A percentile compares a stretch with the other conserved stretches of the same genome.
These are phyloP conservation scores for Drosophila monieri DNA, from an alignment of 2,888 invertebrate species.

Conservation along the genomic window DNA sequence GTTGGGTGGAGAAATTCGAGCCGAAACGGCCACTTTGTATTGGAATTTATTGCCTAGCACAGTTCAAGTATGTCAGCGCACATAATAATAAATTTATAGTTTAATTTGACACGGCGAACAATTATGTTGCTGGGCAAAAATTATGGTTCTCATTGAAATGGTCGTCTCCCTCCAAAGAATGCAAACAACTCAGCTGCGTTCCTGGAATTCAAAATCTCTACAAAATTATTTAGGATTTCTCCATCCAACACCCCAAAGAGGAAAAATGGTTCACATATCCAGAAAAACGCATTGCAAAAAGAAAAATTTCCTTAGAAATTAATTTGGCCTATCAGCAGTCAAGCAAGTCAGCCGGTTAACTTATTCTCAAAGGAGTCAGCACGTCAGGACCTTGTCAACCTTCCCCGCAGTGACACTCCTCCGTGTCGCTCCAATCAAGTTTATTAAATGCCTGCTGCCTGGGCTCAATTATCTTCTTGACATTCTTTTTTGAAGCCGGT, in stretches of 20 bases:
- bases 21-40: constrained; percentile 54
- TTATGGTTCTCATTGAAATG: constrained; percentile 9
- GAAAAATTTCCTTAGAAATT: constrained; percentile 68
- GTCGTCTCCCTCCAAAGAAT: not conserved
- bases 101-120: constrained; percentile 60
- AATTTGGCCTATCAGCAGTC: constrained; percentile 67
- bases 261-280: constrained; percentile 35
- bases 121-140: constrained; percentile 15
- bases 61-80: constrained; percentile 70
- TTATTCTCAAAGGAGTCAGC: constrained; percentile 41
- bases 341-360: constrained; percentile 66
- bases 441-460: constrained; percentile 59
- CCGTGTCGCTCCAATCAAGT: constrained; percentile 39
- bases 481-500: constrained; percentile 58
- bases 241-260: not conserved
- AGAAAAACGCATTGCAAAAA: constrained; percentile 24
- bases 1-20: constrained; percentile 56
- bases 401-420: constrained; percentile 26
- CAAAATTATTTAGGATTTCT: not conserved
- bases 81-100: constrained; percentile 74
- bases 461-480: constrained; percentile 71
- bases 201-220: too few species aligned
- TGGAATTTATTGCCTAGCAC: constrained; percentile 66
- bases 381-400: constrained; percentile 41
- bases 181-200: not conserved